phyloP scores from a whole-genome alignment of 2,888 invertebrate genomes.

The Litoditis marina region DNA sequence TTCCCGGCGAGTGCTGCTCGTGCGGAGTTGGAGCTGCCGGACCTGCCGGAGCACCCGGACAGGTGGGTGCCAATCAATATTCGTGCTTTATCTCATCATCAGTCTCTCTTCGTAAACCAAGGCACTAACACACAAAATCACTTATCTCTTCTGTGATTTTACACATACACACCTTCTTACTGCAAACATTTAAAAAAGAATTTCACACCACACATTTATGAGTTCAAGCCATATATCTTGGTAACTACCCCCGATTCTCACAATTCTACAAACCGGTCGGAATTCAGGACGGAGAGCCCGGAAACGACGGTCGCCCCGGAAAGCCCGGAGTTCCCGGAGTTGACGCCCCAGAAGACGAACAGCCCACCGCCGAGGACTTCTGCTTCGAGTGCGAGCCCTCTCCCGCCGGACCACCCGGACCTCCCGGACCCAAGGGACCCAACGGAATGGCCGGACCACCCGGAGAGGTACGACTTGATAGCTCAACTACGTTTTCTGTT shows the following conservation, averaged over 20 bases:
- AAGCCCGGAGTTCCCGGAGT: constrained; percentile 22
- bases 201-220: no score
- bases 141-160: no score
- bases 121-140: no score
- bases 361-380: constrained; percentile 35
- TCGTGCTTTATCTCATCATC: no score
- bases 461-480: constrained; percentile 36
- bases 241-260: background rate
- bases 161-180: no score
- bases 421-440: constrained; percentile 24
- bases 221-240: background rate
- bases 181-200: no score
- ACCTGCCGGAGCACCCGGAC: constrained; percentile 34
- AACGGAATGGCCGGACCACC: constrained; percentile 28
- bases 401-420: constrained; percentile 22
- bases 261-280: constrained; percentile 6
- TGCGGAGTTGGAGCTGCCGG: constrained; percentile 44
- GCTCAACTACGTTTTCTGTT: background rate
- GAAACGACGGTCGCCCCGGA: constrained; percentile 29
- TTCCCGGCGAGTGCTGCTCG: constrained; percentile 36
- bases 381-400: constrained; percentile 38
- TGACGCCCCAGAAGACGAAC: constrained; percentile 13
- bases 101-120: no score
- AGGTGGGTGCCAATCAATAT: no score
- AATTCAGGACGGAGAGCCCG: constrained; percentile 32